phyloP scores from a whole-genome alignment of 30 jellyfish, hydroid and myxozoan genomes.

The Rhopilema esculentum region DNA sequence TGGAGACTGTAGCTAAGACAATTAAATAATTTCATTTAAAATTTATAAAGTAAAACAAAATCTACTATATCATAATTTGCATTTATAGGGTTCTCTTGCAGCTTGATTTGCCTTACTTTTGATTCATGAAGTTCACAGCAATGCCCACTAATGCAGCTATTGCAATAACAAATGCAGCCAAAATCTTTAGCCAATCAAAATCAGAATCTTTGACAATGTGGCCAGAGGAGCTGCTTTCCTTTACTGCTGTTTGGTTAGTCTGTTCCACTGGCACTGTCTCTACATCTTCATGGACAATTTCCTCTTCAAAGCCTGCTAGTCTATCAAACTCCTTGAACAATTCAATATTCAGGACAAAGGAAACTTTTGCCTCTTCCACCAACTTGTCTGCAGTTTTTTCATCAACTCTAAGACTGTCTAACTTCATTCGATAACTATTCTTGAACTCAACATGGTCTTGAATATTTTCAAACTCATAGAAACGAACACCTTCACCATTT shows the following conservation, averaged over 20 bases:
- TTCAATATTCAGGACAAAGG: constrained; percentile 55
- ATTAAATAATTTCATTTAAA: too few species aligned
- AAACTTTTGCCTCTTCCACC: constrained; percentile 69
- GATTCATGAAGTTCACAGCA: constrained; percentile 27
- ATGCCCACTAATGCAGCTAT: constrained; percentile 38
- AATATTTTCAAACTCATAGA: constrained; percentile 60
- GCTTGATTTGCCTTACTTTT: too few species aligned
- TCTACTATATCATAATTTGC: too few species aligned
- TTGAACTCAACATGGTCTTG: constrained; percentile 54
- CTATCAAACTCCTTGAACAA: constrained; percentile 74
- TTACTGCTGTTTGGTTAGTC: neutral
- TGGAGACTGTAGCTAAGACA: too few species aligned
- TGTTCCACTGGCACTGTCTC: constrained; percentile 9
- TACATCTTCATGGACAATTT: constrained; percentile 66
- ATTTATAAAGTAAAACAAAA: too few species aligned
- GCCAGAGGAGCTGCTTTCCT: neutral
- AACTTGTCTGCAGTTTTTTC: constrained; percentile 58
- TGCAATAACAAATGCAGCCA: constrained; percentile 42
- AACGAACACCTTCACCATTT: constrained; percentile 79
- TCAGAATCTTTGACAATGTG: constrained; percentile 12
- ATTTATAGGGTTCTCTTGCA: too few species aligned
- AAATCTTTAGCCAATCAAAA: constrained; percentile 43
- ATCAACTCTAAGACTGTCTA: constrained; percentile 57
- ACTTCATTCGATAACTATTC: constrained; percentile 47
- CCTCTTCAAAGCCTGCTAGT: constrained; percentile 78